phyloP scores from a whole-genome alignment of 1,140 invertebrate genomes.

The Sitobion miscanthi region DNA sequence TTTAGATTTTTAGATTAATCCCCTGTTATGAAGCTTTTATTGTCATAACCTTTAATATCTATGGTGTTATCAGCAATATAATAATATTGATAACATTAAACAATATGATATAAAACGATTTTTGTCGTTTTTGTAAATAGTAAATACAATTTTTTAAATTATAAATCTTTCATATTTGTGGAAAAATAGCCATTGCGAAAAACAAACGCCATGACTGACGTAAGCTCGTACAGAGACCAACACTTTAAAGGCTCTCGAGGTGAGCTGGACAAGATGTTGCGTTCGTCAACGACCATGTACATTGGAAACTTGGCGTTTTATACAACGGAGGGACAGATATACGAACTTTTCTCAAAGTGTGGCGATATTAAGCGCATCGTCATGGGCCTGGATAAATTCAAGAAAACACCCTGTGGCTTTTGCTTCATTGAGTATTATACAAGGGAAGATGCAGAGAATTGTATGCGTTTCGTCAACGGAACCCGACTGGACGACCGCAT shows the following conservation, averaged over 20 bases:
- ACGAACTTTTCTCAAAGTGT: conserved; percentile 94
- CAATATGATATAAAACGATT: too few relatives aligned
- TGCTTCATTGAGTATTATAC: conserved; percentile 98
- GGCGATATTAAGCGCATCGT: conserved; percentile 96
- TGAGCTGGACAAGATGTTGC: conserved; percentile 87
- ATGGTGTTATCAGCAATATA: too few relatives aligned
- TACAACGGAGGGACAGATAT: conserved; percentile 99
- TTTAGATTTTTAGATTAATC: too few relatives aligned
- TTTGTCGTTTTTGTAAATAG: too few relatives aligned
- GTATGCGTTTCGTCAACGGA: conserved; percentile 96
- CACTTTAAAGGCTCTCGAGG: conserved; percentile 92
- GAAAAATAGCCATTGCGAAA: too few relatives aligned
- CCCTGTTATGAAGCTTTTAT: too few relatives aligned
- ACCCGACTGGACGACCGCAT: conserved; percentile 96
- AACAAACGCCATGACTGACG: conserved; percentile 65
- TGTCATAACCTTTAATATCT: too few relatives aligned
- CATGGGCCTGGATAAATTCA: conserved; percentile 98
- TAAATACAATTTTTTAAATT: too few relatives aligned
- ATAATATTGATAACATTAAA: too few relatives aligned
- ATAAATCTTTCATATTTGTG: too few relatives aligned
- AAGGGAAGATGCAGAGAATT: conserved; percentile 87
- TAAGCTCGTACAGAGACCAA: conserved; percentile 93
- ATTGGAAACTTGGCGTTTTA: conserved; percentile 98
- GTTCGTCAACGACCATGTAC: conserved; percentile 84
- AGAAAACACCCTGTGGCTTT: conserved; percentile 99